phyloP scores from a whole-genome alignment of 2,888 invertebrate genomes.

The Cylindroiulus punctatus region DNA sequence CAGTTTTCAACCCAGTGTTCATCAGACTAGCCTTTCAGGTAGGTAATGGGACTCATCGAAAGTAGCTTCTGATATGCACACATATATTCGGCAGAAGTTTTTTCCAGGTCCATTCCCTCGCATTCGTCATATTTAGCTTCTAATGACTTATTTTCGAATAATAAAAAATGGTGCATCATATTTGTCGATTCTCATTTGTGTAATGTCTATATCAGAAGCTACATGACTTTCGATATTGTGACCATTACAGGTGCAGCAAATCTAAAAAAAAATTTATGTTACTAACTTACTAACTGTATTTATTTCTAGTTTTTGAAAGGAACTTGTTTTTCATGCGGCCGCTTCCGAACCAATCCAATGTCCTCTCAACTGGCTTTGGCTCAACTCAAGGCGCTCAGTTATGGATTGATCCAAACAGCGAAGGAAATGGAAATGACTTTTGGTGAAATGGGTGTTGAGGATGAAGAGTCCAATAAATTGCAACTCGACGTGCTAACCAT shows the following conservation, averaged over 20 bases:
- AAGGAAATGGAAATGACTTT: constrained; percentile 72
- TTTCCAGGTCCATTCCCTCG: too few species aligned
- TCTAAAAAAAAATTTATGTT: too few species aligned
- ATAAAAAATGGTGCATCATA: neutral
- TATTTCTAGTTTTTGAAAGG: constrained; percentile 66
- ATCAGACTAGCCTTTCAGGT: constrained; percentile 77
- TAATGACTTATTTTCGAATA: constrained; percentile 1
- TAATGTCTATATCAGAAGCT: too few species aligned
- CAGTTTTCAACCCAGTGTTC: constrained; percentile 91
- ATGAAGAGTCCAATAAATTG: constrained; percentile 59
- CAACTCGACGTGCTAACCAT: constrained; percentile 56
- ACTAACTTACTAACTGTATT: constrained; percentile 47
- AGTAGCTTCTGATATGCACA: too few species aligned
- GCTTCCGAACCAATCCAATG: constrained; percentile 61
- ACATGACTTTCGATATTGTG: too few species aligned
- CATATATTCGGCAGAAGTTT: too few species aligned
- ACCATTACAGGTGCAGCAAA: too few species aligned
- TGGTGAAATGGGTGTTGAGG: constrained; percentile 61
- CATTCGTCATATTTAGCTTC: too few species aligned
- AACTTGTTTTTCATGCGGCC: constrained; percentile 68
- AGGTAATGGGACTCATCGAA: constrained; percentile 56
- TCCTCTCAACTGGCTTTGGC: constrained; percentile 71
- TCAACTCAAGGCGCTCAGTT: constrained; percentile 77
- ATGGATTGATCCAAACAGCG: constrained; percentile 78
- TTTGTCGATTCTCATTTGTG: neutral